A percentile compares a stretch with the other conserved stretches of the same genome.
Conservation (phyloP, 2,797 vertebrate species). For the Moxostoma hubbsi region DNA sequence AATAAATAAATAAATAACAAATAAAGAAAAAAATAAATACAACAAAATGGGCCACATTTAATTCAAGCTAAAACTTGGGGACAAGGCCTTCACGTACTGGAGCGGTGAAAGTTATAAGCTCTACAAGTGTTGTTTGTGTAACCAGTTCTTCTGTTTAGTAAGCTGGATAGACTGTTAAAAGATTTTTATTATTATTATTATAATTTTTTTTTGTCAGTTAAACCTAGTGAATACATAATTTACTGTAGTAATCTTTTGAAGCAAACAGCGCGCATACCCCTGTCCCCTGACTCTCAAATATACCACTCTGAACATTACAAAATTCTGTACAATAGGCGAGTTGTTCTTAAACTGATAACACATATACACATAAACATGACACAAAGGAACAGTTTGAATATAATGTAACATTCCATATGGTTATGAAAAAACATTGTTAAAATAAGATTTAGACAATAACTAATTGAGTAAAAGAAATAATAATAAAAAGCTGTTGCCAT, state of each 20-base stretch:
- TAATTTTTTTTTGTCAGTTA: constrained; percentile 5
- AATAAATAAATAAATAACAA: constrained; percentile 72
- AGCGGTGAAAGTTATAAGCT: constrained; percentile 30
- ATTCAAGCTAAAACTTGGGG: constrained; percentile 1
- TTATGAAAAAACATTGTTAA: constrained; percentile 40
- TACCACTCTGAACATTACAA: constrained; percentile 48
- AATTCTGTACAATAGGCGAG: constrained; percentile 52
- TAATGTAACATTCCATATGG: constrained; percentile 59
- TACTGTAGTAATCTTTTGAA: constrained; percentile 45
- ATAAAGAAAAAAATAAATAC: constrained; percentile 65
- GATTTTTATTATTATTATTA: background rate
- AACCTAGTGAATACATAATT: constrained; percentile 34
- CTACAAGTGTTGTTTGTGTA: constrained; percentile 23
- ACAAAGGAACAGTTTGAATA: constrained; percentile 50
- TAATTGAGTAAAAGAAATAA: constrained; percentile 32
- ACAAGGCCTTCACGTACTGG: constrained; percentile 32
- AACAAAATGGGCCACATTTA: constrained; percentile 55
- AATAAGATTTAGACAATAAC: constrained; percentile 34
- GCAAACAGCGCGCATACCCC: constrained; percentile 31
- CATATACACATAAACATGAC: constrained; percentile 35
- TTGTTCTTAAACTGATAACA: constrained; percentile 43
- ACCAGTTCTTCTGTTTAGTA: constrained; percentile 34
- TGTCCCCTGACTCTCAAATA: constrained; percentile 32
- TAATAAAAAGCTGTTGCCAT: constrained; percentile 42
- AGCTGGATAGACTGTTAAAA: constrained; percentile 31